A percentile compares a stretch with the other conserved stretches of the same genome.
These are phyloP conservation scores for Discoglossus pictus DNA, from an alignment of 2,797 vertebrate genomes.

Conservation along the genomic window DNA sequence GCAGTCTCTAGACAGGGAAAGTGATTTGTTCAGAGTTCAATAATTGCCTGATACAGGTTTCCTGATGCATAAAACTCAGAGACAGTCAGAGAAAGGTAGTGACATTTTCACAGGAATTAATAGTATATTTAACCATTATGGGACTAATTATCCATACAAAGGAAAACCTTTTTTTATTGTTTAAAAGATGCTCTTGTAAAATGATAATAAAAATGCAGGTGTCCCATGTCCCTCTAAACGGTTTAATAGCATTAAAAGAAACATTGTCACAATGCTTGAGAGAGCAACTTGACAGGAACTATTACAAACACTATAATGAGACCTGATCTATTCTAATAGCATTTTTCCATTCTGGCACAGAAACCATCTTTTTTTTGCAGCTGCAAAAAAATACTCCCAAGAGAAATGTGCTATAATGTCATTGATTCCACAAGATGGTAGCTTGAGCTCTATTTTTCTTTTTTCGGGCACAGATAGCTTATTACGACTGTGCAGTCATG, in stretches of 20 bases:
- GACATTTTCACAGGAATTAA: too few relatives aligned
- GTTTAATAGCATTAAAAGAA: not conserved
- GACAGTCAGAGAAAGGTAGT: too few relatives aligned
- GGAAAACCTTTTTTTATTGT: too few relatives aligned
- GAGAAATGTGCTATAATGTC: not conserved
- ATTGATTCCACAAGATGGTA: not conserved
- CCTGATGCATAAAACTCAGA: too few relatives aligned
- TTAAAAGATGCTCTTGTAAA: too few relatives aligned
- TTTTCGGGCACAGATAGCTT: not conserved
- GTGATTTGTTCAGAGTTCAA: too few relatives aligned
- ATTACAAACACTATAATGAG: conserved; percentile 14
- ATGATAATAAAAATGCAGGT: too few relatives aligned
- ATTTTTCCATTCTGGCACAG: conserved; percentile 12
- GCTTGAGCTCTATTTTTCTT: not conserved
- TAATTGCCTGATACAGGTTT: too few relatives aligned
- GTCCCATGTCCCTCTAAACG: too few relatives aligned
- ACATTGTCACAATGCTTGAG: not conserved
- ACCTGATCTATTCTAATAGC: conserved; percentile 10
- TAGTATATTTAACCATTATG: too few relatives aligned
- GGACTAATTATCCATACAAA: too few relatives aligned
- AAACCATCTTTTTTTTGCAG: conserved; percentile 1
- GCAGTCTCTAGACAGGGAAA: too few relatives aligned
- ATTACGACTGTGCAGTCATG: not conserved
- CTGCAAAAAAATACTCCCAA: not conserved
- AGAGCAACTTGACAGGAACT: conserved; percentile 4